Conservation (phyloP, 2,113 vertebrate genomes). For the Pseudonaja textilis region DNA sequence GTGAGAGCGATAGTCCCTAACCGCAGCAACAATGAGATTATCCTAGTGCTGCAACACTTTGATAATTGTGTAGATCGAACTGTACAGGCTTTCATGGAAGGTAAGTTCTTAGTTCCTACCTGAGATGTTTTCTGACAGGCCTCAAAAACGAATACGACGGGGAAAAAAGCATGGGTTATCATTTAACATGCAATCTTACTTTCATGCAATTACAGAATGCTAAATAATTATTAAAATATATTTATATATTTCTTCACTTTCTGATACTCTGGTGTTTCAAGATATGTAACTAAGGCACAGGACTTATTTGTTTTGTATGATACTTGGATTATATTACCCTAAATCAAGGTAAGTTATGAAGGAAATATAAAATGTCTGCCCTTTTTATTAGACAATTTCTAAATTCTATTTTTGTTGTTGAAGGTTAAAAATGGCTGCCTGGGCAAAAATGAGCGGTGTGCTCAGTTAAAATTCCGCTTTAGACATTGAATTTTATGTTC, state of each 20-base stretch:
- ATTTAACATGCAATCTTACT: not conserved
- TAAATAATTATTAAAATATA: not conserved
- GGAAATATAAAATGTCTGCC: not conserved
- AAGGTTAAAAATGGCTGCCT: not conserved
- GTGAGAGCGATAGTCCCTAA: constrained; percentile 93
- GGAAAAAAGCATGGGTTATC: not conserved
- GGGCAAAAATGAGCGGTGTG: not conserved
- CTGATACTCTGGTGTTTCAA: not conserved
- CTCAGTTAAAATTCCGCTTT: not conserved
- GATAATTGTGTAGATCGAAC: constrained; percentile 92
- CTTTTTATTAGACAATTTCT: not conserved
- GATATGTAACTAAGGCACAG: not conserved
- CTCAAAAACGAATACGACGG: not conserved
- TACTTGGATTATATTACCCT: not conserved
- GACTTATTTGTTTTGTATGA: not conserved
- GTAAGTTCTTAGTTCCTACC: constrained; percentile 57
- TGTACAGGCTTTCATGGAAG: constrained; percentile 95
- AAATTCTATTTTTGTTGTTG: not conserved
- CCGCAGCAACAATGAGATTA: constrained; percentile 96
- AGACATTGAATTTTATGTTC: not conserved
- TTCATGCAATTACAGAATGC: not conserved
- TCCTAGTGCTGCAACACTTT: constrained; percentile 92
- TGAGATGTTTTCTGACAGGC: fast-evolving
- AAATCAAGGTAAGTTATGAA: not conserved
- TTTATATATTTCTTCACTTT: not conserved